A percentile compares a stretch with the other conserved stretches of the same genome.
phyloP scores from a whole-genome alignment of 2,888 invertebrate genomes.

The Galeruca laticollis region DNA sequence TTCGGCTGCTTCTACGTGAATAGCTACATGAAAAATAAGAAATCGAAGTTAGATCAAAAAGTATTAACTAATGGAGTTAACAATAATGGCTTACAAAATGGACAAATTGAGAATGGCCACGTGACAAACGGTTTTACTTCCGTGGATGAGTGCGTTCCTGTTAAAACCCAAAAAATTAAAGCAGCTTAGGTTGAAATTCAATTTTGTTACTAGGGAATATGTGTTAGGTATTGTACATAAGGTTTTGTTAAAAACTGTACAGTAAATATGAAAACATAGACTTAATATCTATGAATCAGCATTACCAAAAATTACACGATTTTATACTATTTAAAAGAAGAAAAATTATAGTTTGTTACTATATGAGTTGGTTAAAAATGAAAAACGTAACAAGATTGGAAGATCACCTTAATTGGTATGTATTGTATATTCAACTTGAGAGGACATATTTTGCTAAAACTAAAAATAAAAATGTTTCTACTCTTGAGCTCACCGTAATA shows the following conservation, averaged over 20 bases:
- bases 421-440: too few species aligned
- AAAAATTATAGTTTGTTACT: too few species aligned
- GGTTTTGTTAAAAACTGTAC: background rate
- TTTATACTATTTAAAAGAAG: too few species aligned
- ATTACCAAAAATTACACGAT: too few species aligned
- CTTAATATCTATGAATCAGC: too few species aligned
- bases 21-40: slow-evolving; percentile 70
- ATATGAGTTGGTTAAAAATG: too few species aligned
- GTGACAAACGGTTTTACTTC: slow-evolving; percentile 6
- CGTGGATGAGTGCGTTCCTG: slow-evolving; percentile 3
- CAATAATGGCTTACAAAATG: background rate
- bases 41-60: background rate
- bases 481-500: too few species aligned
- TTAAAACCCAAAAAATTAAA: background rate
- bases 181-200: background rate
- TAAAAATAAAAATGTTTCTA: too few species aligned
- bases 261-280: background rate
- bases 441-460: too few species aligned
- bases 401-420: too few species aligned
- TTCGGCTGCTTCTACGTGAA: slow-evolving; percentile 82
- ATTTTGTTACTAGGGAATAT: background rate
- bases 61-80: background rate
- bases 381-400: too few species aligned
- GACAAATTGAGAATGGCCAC: slow-evolving; percentile 7
- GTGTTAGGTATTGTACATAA: background rate